These are phyloP conservation scores for Pachydiplax longipennis DNA, from an alignment of 2,888 invertebrate species.

Conservation along the genomic window DNA sequence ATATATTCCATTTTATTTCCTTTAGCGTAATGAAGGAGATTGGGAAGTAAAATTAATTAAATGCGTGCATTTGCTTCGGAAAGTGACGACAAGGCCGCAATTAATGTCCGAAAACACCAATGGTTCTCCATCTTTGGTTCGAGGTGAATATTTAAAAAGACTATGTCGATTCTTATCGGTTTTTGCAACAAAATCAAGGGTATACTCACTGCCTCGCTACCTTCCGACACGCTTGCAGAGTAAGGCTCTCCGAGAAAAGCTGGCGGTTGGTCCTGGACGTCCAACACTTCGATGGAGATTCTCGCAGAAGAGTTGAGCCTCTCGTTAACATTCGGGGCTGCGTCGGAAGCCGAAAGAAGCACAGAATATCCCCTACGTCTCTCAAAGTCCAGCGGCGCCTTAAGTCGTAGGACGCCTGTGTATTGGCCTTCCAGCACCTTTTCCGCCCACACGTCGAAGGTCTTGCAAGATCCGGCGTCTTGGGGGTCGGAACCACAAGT, in stretches of 20 bases:
- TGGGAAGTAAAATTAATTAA: too few species aligned
- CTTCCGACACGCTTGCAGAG: constrained; percentile 78
- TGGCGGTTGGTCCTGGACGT: constrained; percentile 85
- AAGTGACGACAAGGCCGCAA: too few species aligned
- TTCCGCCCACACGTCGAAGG: constrained; percentile 71
- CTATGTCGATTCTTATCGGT: too few species aligned
- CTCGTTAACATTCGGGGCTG: constrained; percentile 64
- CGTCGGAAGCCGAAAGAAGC: constrained; percentile 72
- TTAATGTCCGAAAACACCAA: too few species aligned
- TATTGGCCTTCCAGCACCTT: constrained; percentile 72
- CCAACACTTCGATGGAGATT: constrained; percentile 76
- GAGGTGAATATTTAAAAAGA: too few species aligned
- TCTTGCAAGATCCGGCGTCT: constrained; percentile 74
- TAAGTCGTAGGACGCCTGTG: constrained; percentile 71
- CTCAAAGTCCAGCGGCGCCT: constrained; percentile 78
- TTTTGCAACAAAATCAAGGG: too few species aligned
- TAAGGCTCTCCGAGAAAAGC: constrained; percentile 82
- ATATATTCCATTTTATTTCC: too few species aligned
- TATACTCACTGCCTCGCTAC: constrained; percentile 67
- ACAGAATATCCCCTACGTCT: constrained; percentile 76
- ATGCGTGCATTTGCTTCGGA: too few species aligned
- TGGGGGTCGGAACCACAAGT: constrained; percentile 67
- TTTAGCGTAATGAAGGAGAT: too few species aligned
- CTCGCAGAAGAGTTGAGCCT: constrained; percentile 74
- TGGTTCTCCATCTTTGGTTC: too few species aligned